Evolutionary conservation across 2,888 invertebrate genomes (phyloP), one percentile per base, ranked within the genome.

Genomic region (Ecliptopera silaceata): DNA sequence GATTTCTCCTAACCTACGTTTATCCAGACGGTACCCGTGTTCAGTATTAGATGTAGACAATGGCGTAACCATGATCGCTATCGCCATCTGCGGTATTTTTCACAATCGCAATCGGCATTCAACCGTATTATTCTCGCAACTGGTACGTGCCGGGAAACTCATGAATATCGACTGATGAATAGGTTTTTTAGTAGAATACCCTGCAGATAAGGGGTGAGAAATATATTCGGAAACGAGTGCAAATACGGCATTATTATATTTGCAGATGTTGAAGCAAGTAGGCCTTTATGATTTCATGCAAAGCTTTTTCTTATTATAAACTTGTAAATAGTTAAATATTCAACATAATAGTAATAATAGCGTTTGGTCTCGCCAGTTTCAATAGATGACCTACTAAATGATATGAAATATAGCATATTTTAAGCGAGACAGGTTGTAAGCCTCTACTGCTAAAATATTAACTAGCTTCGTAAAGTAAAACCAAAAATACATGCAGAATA

Each of bases 131-230:
- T 54, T 61, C 44, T 15, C 52, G 36, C 10, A 52, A 29, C 10
- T 31, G 48, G 12, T 61, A 54, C 60, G 60, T 60, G 56, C 32
- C 39, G 36, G 29, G 41, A 34, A 45, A 56, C 29, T 58, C 63
- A 59, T 64, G 63, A 64, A 66, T 66, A 66, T 61, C 64, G 59
- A 54, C 61, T 20, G 57, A 61, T 66, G 64, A 64, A 66, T 66
- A 66, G 56, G n/a, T n/a, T n/a, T n/a, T 64, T 66, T 63, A 65
- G 55, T 53, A 26, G 8, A 26, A 66, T 59, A 49, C 51, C 59
- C 62, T 57, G 52, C 34, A 39, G 6, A 32, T 20, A 34, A 50
- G 47, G 52, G 51, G 48, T 51, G 20, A 36, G 34, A 20, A 43
- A 49, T 48, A 57, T 47, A 17, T 34, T 22, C 39, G 43, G 38